A percentile compares a stretch with the other conserved stretches of the same genome.
Evolutionary conservation across 2,797 vertebrate species (phyloP).

Genomic region (Luscinia megarhynchos): DNA sequence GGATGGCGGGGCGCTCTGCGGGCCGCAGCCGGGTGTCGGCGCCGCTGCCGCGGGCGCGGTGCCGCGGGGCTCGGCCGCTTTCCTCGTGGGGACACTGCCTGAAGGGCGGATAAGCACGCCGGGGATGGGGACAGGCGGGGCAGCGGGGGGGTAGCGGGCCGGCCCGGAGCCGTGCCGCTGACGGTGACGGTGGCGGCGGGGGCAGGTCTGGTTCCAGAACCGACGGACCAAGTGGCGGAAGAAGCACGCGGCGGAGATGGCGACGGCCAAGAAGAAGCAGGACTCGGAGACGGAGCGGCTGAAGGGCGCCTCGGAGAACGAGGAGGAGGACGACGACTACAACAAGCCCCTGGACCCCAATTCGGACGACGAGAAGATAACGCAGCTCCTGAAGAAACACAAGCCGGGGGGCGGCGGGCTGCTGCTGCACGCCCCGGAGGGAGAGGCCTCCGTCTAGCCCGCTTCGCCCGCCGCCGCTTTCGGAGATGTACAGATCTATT

Average conservation of each 20-base stretch:
- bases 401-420: constrained; percentile 83
- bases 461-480: constrained; percentile 58
- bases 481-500: constrained; percentile 83
- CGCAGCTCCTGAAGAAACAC: constrained; percentile 94
- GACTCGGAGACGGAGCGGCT: constrained; percentile 94
- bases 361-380: constrained; percentile 97
- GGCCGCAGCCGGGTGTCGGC: neutral
- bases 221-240: constrained; percentile 96
- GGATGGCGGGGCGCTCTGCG: neutral
- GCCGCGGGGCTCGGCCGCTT: neutral
- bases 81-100: neutral
- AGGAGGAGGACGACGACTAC: constrained; percentile 96
- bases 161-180: neutral
- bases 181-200: neutral
- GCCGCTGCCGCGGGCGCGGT: neutral
- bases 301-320: constrained; percentile 91
- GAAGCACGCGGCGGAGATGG: constrained; percentile 97
- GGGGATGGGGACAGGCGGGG: neutral
- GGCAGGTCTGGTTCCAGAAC: constrained; percentile 98
- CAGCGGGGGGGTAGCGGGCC: neutral
- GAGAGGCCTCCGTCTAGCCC: constrained; percentile 82
- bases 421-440: constrained; percentile 87
- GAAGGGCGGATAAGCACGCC: neutral
- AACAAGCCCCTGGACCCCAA: constrained; percentile 97
- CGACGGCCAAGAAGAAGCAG: constrained; percentile 96